phyloP scores from a whole-genome alignment of 2,797 vertebrate genomes.

The Hyperoplus immaculatus region DNA sequence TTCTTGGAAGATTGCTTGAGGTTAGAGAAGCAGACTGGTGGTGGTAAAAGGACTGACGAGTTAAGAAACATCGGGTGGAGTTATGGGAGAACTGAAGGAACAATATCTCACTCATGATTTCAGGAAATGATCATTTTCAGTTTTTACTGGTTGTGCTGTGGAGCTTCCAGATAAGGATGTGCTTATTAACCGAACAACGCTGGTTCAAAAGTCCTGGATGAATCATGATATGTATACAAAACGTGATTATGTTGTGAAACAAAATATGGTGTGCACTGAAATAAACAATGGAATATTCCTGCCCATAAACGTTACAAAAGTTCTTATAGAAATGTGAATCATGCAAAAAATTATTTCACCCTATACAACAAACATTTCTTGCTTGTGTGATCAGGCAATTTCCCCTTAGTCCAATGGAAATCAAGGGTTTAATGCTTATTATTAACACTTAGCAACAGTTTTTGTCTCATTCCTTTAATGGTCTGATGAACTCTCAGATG shows the following conservation, averaged over 20 bases:
- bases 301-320: too few species aligned
- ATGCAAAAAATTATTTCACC: too few species aligned
- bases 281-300: not conserved
- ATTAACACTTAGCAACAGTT: too few species aligned
- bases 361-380: too few species aligned
- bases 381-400: too few species aligned
- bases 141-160: slow-evolving; percentile 64
- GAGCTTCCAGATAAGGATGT: slow-evolving; percentile 68
- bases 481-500: not conserved
- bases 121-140: slow-evolving; percentile 60
- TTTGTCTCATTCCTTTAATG: not conserved
- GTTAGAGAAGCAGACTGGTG: slow-evolving; percentile 14
- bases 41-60: slow-evolving; percentile 18
- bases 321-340: too few species aligned
- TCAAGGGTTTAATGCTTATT: too few species aligned
- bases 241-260: slow-evolving; percentile 4
- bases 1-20: slow-evolving; percentile 4
- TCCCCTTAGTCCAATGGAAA: too few species aligned
- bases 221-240: not conserved
- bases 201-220: slow-evolving; percentile 15
- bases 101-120: slow-evolving; percentile 59
- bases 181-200: slow-evolving; percentile 54
- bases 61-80: slow-evolving; percentile 8
- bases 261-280: slow-evolving; percentile 11
- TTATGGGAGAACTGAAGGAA: slow-evolving; percentile 24